Base-by-base conservation (phyloP, 2,797 vertebrate species). In the Enteromius unitaeniatus region DNA sequence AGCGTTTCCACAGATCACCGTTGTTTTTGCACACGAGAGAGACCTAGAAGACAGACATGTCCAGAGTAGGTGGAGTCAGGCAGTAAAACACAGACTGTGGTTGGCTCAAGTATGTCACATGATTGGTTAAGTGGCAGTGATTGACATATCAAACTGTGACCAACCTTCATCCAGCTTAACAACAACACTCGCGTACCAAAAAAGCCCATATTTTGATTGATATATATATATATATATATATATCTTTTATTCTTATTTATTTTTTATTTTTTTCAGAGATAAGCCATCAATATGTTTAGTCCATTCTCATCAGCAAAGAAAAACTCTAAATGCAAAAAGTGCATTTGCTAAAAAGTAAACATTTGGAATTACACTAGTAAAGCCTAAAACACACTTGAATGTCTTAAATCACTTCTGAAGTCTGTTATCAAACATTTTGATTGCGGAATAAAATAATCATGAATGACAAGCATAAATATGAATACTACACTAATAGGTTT, bases 11-110 rank as follows among this genome's bases (percentile, higher is more conserved):
- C 74, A 85, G 86, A 87, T 88, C 86, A 75, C 72, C 86, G 89
- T 92, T 94, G 79, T 88, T 91, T 65, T 85, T 87, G 87, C 86
- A 91, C 47, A 34, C 15, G 68, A 83, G 74, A 77, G 51, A n/a
- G 80, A 88, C 45, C 53, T 75, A 49, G 26, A 11, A 78, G 34
- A 49, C 73, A 42, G 62, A 88, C 69, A 83, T 88, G 85, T 82
- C 47, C 23, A 74, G 78, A 40, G 58, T 45, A 49, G 78, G 78
- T 14, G 77, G 82, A 42, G 42, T 64, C 23, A 65, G 40, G 34
- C 67, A 67, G 28, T 65, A 53, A 78, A 26, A 34, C 40, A 49
- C 8, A 62, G 14, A n/a, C 47, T 80, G 17, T 34, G 28, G 64
- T 77, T 84, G 65, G 82, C 14, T 73, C 1, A 78, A 19, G 42